Evolutionary conservation across 2,113 vertebrate species (phyloP), one percentile per base, ranked within the genome.

Genomic region (Phasianus colchicus): DNA sequence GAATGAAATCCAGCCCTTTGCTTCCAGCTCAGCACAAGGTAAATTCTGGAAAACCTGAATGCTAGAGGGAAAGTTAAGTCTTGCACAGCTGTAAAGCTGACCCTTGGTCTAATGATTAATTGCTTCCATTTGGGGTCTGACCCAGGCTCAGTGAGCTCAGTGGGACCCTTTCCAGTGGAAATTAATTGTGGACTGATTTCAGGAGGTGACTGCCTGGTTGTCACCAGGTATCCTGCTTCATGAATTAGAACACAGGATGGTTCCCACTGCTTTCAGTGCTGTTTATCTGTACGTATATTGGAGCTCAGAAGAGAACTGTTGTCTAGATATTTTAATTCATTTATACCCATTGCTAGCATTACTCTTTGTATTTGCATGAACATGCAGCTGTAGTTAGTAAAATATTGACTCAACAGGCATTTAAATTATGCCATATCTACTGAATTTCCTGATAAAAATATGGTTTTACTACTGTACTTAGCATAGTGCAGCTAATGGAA

Each of bases 381-480:
- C 0, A 2, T 71, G 34, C 42, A 78, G 36, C 61, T 77, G 79
- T 36, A 77, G 55, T 82, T 60, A 42, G 32, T 14, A 87, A 77
- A 85, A 82, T 32, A 65, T 36, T 69, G 32, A 79, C 69, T 81
- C 45, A 40, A 80, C 40, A 71, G 57, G 87, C 27, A 52, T 71
- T 90, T 65, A 75, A 92, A 64, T 64, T 64, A 18, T 48, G n/a
- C 30, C 47, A 16, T 87, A 90, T 85, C 89, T 92, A 52, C 81
- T 73, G 74, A 83, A 57, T 83, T 94, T 90, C 77, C 69, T 83
- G 83, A 88, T 67, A 92, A 96, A 95, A 93, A 78, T 40, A 76
- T 0, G 0, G 34, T 93, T 94, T 95, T 90, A 90, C n/a, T 91
- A 34, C 78, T 47, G 20, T 43, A 43, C 75, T 92, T 83, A 83